phyloP scores from a whole-genome alignment of 1,140 invertebrate genomes.

The Epicauta chinensis region DNA sequence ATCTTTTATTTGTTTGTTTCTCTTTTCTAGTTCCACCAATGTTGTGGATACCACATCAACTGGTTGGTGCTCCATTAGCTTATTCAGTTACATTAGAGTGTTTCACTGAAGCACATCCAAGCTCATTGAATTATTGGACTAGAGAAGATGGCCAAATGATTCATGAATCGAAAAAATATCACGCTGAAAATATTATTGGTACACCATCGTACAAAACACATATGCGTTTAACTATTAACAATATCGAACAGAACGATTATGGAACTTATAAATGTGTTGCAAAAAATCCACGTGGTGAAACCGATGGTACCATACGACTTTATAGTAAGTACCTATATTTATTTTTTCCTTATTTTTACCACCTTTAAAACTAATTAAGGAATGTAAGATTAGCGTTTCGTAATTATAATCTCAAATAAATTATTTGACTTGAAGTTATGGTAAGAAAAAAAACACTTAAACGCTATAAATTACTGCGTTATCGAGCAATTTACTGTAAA shows the following conservation, averaged over 20 bases:
- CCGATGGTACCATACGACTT: slow-evolving; percentile 81
- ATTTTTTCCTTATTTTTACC: neutral
- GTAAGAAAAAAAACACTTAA: slow-evolving; percentile 21
- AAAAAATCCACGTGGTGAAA: slow-evolving; percentile 88
- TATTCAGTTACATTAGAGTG: slow-evolving; percentile 81
- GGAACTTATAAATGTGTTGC: slow-evolving; percentile 88
- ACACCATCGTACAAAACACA: slow-evolving; percentile 72
- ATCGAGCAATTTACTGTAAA: slow-evolving; percentile 35
- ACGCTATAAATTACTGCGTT: slow-evolving; percentile 32
- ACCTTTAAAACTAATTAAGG: neutral
- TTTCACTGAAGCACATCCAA: slow-evolving; percentile 84
- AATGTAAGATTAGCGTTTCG: neutral
- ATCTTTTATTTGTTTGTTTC: slow-evolving; percentile 2
- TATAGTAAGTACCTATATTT: slow-evolving; percentile 71
- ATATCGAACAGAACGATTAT: slow-evolving; percentile 71
- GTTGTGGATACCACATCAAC: slow-evolving; percentile 84
- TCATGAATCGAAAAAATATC: slow-evolving; percentile 76
- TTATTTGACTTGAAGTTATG: slow-evolving; percentile 20
- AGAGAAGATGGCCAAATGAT: slow-evolving; percentile 82
- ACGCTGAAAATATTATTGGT: slow-evolving; percentile 62
- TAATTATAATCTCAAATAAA: slow-evolving; percentile 29
- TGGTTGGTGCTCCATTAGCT: slow-evolving; percentile 74
- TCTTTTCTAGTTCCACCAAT: slow-evolving; percentile 75
- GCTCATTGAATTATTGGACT: slow-evolving; percentile 88
- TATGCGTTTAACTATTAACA: slow-evolving; percentile 70